Conservation (phyloP, 2,888 invertebrate species). For the Conops quadrifasciatus region DNA sequence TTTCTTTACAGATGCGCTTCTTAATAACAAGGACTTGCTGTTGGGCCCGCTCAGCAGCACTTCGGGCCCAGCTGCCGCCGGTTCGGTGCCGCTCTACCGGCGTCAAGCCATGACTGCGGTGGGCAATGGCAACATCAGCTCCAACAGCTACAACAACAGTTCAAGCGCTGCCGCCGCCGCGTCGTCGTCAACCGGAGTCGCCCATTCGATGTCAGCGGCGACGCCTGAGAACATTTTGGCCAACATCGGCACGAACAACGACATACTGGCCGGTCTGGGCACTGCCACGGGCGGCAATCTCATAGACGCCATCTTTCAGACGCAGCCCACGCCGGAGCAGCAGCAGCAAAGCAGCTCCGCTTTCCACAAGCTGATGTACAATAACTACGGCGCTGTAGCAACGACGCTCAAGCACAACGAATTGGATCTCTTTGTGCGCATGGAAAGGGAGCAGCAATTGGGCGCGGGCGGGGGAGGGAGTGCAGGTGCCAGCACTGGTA, state of each 20-base stretch:
- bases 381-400: constrained; percentile 51
- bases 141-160: constrained; percentile 22
- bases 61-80: constrained; percentile 40
- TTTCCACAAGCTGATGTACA: constrained; percentile 55
- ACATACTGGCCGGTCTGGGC: constrained; percentile 51
- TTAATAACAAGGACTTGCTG: constrained; percentile 49
- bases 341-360: constrained; percentile 45
- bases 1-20: constrained; percentile 42
- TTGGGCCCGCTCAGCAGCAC: constrained; percentile 47
- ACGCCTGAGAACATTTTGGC: constrained; percentile 53
- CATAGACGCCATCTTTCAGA: constrained; percentile 61
- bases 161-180: constrained; percentile 13
- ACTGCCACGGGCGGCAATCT: constrained; percentile 53
- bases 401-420: constrained; percentile 53
- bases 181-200: constrained; percentile 24
- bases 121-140: constrained; percentile 52
- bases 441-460: constrained; percentile 42
- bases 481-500: neutral
- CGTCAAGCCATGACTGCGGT: constrained; percentile 61
- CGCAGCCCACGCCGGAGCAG: constrained; percentile 47
- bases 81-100: constrained; percentile 67
- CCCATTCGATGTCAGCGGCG: constrained; percentile 51
- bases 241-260: constrained; percentile 46
- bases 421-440: constrained; percentile 56
- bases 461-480: constrained; percentile 35